Evolutionary conservation across 2,797 vertebrate species (phyloP).

Genomic region (Clarias platycephalus): DNA sequence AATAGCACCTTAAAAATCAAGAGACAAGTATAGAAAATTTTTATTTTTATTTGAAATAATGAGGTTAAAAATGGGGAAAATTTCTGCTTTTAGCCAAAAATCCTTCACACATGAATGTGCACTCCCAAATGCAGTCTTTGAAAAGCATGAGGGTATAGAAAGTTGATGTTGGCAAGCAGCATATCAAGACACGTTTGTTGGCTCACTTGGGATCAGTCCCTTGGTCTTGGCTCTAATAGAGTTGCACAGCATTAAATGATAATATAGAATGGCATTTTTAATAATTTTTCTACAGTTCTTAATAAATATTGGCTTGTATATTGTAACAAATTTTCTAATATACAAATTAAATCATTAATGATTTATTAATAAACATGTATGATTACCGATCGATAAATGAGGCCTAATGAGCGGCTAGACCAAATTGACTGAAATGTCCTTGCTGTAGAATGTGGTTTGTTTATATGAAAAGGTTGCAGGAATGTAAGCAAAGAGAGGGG

Average conservation of each 20-base stretch:
- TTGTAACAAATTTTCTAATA: too few relatives aligned
- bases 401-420: neutral
- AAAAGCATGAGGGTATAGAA: neutral
- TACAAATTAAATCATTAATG: neutral
- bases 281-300: neutral
- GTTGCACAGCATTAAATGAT: neutral
- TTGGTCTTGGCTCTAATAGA: neutral
- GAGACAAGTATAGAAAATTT: neutral
- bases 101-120: too few relatives aligned
- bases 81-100: neutral
- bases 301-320: neutral
- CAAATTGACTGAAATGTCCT: neutral
- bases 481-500: neutral
- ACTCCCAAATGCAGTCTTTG: neutral
- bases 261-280: neutral
- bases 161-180: neutral
- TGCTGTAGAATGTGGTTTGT: neutral
- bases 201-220: neutral
- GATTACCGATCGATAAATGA: neutral
- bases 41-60: neutral
- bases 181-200: neutral
- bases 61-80: neutral
- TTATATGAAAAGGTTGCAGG: neutral
- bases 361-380: neutral
- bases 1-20: neutral